Percentiles rank a stretch among this genome's conserved stretches.
Conservation (phyloP, 1,140 invertebrate genomes). For the Drosophila oshimai region DNA sequence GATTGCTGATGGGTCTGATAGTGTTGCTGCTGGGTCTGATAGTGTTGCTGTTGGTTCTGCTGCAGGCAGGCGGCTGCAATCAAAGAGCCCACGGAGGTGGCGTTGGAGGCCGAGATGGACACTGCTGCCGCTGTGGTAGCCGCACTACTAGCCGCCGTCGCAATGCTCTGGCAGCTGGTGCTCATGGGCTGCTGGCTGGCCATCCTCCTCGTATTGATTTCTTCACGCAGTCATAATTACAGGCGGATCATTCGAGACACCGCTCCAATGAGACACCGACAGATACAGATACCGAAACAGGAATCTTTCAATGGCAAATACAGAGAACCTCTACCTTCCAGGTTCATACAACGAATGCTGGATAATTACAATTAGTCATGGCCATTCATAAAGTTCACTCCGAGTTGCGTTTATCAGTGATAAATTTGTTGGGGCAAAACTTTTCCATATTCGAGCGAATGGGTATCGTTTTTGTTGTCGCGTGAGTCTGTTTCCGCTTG, state of each 20-base stretch:
- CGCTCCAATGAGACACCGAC: slow-evolving; percentile 24
- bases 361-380: slow-evolving; percentile 60
- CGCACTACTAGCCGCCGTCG: slow-evolving; percentile 61
- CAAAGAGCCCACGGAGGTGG: slow-evolving; percentile 67
- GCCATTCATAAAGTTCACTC: slow-evolving; percentile 40
- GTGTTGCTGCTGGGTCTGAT: slow-evolving; percentile 21
- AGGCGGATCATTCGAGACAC: slow-evolving; percentile 24
- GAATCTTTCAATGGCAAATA: neutral
- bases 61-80: slow-evolving; percentile 60
- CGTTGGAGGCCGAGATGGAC: slow-evolving; percentile 65
- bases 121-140: slow-evolving; percentile 60
- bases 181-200: slow-evolving; percentile 62
- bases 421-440: slow-evolving; percentile 55
- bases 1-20: slow-evolving; percentile 35
- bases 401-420: slow-evolving; percentile 48
- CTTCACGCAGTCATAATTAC: slow-evolving; percentile 68
- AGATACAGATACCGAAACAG: slow-evolving; percentile 39
- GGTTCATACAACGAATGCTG: slow-evolving; percentile 17
- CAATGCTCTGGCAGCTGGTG: slow-evolving; percentile 79
- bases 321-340: neutral
- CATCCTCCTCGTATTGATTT: slow-evolving; percentile 67
- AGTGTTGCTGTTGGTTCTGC: slow-evolving; percentile 30
- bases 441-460: slow-evolving; percentile 63
- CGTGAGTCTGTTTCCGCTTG: slow-evolving; percentile 72
- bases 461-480: slow-evolving; percentile 27